Evolutionary conservation across 2,113 vertebrate species (phyloP).

Genomic region (Ophthalmolycus amberensis): DNA sequence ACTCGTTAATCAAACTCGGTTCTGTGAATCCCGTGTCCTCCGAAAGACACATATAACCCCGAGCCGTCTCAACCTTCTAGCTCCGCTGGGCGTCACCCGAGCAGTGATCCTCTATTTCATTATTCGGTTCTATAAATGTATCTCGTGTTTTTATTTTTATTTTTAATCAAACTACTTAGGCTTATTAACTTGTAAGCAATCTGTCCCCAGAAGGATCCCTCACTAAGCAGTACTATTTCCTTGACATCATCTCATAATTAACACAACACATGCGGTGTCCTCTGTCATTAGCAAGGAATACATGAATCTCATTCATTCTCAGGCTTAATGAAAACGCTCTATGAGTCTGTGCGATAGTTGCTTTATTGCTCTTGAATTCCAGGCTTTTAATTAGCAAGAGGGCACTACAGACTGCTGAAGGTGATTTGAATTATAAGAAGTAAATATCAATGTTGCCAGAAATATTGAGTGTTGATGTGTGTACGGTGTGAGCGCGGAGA

Average conservation of each 20-base stretch:
- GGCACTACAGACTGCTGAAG: slow-evolving; percentile 20
- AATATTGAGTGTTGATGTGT: slow-evolving; percentile 20
- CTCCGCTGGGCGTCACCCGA: slow-evolving; percentile 24
- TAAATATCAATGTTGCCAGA: slow-evolving; percentile 25
- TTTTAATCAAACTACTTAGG: slow-evolving; percentile 59
- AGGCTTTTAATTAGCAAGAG: slow-evolving; percentile 52
- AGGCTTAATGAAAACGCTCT: slow-evolving; percentile 50
- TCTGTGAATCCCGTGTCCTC: slow-evolving; percentile 12
- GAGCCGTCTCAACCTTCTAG: background rate
- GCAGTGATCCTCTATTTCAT: slow-evolving; percentile 11
- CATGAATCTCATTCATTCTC: slow-evolving; percentile 51
- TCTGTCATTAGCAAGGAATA: slow-evolving; percentile 62
- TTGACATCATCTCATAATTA: slow-evolving; percentile 63
- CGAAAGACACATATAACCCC: slow-evolving; percentile 3
- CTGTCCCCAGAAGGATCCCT: slow-evolving; percentile 34
- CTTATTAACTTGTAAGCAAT: slow-evolving; percentile 55
- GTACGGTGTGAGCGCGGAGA: background rate
- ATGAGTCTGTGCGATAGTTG: slow-evolving; percentile 40
- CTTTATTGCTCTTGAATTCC: slow-evolving; percentile 32
- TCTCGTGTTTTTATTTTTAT: slow-evolving; percentile 25
- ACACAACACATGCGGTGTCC: slow-evolving; percentile 54
- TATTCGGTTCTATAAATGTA: background rate
- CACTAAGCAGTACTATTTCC: slow-evolving; percentile 40
- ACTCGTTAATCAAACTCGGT: slow-evolving; percentile 17
- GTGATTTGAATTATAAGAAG: slow-evolving; percentile 45